Evolutionary conservation across 2,797 vertebrate genomes (phyloP).

Genomic region (Meriones psammophilus): DNA sequence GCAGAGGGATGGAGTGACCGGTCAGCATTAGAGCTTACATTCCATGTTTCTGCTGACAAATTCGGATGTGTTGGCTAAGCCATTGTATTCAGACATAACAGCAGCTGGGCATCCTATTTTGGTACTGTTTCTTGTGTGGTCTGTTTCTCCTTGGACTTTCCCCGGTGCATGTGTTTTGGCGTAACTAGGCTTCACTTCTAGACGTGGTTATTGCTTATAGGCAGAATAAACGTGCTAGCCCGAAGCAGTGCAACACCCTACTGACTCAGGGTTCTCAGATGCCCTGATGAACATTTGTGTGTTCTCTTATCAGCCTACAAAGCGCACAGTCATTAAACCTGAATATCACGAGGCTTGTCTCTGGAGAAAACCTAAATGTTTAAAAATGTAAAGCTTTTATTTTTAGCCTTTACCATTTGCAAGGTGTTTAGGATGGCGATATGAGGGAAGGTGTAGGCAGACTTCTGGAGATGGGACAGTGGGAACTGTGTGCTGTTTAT

Average conservation of each 20-base stretch:
- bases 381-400: slow-evolving; percentile 48
- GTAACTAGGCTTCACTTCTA: not conserved
- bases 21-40: not conserved
- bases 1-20: not conserved
- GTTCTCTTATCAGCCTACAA: not conserved
- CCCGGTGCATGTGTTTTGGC: not conserved
- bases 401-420: slow-evolving; percentile 27
- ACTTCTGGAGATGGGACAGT: not conserved
- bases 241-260: no score
- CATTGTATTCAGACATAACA: not conserved
- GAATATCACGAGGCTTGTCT: not conserved
- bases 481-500: not conserved
- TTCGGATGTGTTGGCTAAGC: not conserved
- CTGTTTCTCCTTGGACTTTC: slow-evolving; percentile 5
- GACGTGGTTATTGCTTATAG: not conserved
- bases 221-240: not conserved
- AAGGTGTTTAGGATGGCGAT: not conserved
- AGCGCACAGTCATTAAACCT: not conserved
- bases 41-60: not conserved
- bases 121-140: not conserved
- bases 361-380: slow-evolving; percentile 1
- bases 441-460: not conserved
- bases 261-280: not conserved
- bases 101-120: not conserved
- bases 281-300: not conserved